Conservation (phyloP, 2,113 vertebrate species). For the Taxidea taxus region DNA sequence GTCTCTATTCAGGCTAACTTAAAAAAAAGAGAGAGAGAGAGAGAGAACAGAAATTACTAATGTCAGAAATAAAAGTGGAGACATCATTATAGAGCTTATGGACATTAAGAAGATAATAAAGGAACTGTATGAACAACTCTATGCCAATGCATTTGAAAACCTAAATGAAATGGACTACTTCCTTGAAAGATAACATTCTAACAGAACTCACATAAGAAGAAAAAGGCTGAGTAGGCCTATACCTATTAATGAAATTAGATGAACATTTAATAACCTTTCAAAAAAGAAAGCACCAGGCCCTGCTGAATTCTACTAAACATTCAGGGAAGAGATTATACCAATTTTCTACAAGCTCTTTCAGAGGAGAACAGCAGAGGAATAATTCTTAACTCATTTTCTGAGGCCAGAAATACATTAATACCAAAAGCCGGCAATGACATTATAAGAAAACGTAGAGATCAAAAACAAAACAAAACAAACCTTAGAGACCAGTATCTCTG, state of each 20-base stretch:
- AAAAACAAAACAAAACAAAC: background rate
- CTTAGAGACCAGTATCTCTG: background rate
- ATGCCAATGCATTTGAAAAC: background rate
- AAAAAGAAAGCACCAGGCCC: background rate
- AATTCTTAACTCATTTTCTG: background rate
- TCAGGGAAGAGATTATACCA: background rate
- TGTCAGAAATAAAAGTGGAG: background rate
- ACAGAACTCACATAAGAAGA: background rate
- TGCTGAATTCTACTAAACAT: background rate
- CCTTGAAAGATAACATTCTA: background rate
- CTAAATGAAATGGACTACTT: background rate
- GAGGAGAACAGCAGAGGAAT: background rate
- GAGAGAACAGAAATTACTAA: background rate
- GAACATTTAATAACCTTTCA: background rate
- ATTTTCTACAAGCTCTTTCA: background rate
- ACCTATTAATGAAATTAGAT: background rate
- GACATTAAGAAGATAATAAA: background rate
- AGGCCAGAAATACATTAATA: background rate
- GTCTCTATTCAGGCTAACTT: background rate
- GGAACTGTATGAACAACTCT: background rate
- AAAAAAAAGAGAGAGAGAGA: background rate
- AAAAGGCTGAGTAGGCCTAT: background rate
- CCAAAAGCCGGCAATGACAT: background rate
- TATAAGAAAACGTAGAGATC: background rate
- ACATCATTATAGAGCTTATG: background rate